These are phyloP conservation scores for Myanophis thanlyinensis DNA, from an alignment of 2,113 vertebrate species.

Conservation along the genomic window DNA sequence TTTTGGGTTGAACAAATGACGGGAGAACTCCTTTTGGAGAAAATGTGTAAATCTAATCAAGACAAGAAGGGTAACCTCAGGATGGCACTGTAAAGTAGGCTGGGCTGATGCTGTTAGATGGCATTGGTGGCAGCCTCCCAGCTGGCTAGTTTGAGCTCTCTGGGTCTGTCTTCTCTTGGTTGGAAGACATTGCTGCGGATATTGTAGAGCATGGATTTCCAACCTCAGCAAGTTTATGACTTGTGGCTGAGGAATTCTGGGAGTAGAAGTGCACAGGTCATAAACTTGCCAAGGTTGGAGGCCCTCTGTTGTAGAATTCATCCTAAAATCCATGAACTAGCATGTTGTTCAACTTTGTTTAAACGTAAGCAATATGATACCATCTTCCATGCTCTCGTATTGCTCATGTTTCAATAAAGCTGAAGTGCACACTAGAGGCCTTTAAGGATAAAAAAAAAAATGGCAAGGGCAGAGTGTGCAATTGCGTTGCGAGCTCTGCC, in stretches of 20 bases:
- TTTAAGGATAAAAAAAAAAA: background rate
- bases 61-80: background rate
- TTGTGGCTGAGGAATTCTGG: no score
- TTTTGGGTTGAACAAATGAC: background rate
- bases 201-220: background rate
- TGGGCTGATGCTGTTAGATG: background rate
- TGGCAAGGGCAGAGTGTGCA: background rate
- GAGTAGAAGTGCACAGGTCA: background rate
- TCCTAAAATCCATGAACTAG: background rate
- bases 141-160: no score
- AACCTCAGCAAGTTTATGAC: no score
- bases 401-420: background rate
- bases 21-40: background rate
- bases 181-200: background rate
- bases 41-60: background rate
- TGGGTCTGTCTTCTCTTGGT: background rate
- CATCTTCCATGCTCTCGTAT: background rate
- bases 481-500: background rate
- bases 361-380: background rate
- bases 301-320: background rate
- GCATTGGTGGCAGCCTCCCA: no score
- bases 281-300: background rate
- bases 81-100: background rate
- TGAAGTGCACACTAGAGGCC: background rate
- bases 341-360: background rate